These are phyloP conservation scores for Parelbella ahira DNA, from an alignment of 2,888 invertebrate species.

Conservation along the genomic window DNA sequence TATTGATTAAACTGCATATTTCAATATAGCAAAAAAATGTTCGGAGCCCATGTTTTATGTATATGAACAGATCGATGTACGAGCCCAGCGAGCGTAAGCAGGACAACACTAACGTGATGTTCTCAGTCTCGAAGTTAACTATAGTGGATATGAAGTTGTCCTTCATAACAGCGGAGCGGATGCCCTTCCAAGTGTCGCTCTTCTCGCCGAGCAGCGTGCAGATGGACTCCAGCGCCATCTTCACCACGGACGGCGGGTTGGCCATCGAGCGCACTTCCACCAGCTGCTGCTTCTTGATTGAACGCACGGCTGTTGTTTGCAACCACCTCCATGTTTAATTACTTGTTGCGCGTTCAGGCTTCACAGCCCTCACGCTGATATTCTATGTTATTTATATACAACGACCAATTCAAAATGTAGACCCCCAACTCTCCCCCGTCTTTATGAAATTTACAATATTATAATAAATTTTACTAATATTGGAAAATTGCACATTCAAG, in stretches of 20 bases:
- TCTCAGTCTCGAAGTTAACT: slow-evolving; percentile 96
- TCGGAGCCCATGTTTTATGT: too few relatives aligned
- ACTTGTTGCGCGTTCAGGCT: too few relatives aligned
- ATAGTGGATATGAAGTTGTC: slow-evolving; percentile 97
- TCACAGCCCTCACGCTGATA: too few relatives aligned
- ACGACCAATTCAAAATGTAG: too few relatives aligned
- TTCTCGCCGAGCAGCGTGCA: slow-evolving; percentile 95
- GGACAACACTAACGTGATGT: slow-evolving; percentile 89
- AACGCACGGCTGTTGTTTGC: slow-evolving; percentile 88
- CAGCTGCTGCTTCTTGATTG: slow-evolving; percentile 97
- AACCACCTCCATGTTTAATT: slow-evolving; percentile 19
- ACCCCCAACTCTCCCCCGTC: too few relatives aligned
- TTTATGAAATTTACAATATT: too few relatives aligned
- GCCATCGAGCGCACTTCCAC: slow-evolving; percentile 97
- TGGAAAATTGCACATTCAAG: too few relatives aligned
- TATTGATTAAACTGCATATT: too few relatives aligned
- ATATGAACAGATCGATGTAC: too few relatives aligned
- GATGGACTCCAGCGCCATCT: slow-evolving; percentile 96
- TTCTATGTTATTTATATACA: too few relatives aligned
- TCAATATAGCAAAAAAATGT: too few relatives aligned
- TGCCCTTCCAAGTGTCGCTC: slow-evolving; percentile 96
- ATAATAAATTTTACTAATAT: too few relatives aligned
- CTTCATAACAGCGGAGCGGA: slow-evolving; percentile 93
- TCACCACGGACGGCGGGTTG: slow-evolving; percentile 95
- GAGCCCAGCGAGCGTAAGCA: slow-evolving; percentile 33